A percentile compares a stretch with the other conserved stretches of the same genome.
Conservation (phyloP, 2,888 invertebrate genomes). For the Octodonta nipae region DNA sequence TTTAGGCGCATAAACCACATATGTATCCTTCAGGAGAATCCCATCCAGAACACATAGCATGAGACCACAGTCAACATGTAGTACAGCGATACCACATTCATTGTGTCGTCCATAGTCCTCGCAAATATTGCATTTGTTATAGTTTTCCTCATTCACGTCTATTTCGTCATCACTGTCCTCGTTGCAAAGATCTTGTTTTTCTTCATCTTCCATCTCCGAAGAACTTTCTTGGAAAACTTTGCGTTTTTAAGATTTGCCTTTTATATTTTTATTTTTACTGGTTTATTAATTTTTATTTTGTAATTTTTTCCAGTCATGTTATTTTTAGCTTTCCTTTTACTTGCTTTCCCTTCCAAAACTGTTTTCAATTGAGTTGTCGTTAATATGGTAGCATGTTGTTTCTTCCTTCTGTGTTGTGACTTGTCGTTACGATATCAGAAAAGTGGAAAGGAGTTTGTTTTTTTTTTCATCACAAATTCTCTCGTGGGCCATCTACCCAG, state of each 20-base stretch:
- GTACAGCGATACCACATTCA: slow-evolving; percentile 14
- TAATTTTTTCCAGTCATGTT: slow-evolving; percentile 4
- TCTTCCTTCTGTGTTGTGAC: slow-evolving; percentile 8
- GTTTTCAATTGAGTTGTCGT: slow-evolving; percentile 7
- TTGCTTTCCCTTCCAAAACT: slow-evolving; percentile 13
- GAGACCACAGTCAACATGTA: slow-evolving; percentile 16
- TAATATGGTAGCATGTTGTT: slow-evolving; percentile 8
- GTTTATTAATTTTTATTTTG: slow-evolving; percentile 7
- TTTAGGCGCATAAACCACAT: slow-evolving; percentile 9
- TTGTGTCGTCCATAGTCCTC: slow-evolving; percentile 6
- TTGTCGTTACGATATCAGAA: slow-evolving; percentile 18
- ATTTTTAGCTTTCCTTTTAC: slow-evolving; percentile 9
- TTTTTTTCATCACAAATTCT: too few relatives aligned
- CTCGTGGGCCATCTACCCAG: too few relatives aligned
- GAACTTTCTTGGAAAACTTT: slow-evolving; percentile 13
- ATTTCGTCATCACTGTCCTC: slow-evolving; percentile 14
- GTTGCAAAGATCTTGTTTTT: slow-evolving; percentile 9
- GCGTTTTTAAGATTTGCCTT: slow-evolving; percentile 3
- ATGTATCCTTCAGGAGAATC: slow-evolving; percentile 16
- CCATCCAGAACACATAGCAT: slow-evolving; percentile 20
- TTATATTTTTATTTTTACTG: slow-evolving; percentile 14
- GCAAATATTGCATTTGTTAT: slow-evolving; percentile 12
- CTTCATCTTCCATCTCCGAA: slow-evolving; percentile 11
- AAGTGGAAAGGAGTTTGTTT: slow-evolving; percentile 15
- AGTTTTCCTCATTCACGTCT: slow-evolving; percentile 13